Conservation (phyloP, 2,113 vertebrate genomes). For the Nothocercus nigrocapillus region DNA sequence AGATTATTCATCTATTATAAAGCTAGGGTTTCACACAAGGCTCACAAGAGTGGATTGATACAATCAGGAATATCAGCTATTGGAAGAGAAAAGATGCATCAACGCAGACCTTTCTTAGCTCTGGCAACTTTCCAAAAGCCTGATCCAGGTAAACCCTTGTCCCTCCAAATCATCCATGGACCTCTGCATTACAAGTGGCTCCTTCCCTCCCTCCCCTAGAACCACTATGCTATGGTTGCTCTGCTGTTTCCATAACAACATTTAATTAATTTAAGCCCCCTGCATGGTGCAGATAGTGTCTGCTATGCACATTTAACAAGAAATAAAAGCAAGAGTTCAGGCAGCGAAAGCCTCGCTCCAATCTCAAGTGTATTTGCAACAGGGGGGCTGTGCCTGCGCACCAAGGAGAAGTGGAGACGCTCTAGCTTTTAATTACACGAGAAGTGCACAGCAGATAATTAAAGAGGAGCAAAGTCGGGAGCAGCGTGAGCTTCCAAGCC, state of each 20-base stretch:
- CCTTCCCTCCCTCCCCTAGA: not conserved
- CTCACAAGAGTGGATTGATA: not conserved
- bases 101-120: not conserved
- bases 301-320: slow-evolving; percentile 27
- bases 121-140: slow-evolving; percentile 15
- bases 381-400: not conserved
- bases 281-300: slow-evolving; percentile 19
- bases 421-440: slow-evolving; percentile 48
- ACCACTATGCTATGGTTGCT: slow-evolving; percentile 2
- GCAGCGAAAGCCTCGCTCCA: not conserved
- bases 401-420: not conserved
- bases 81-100: not conserved
- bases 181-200: not conserved
- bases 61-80: not conserved
- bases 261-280: slow-evolving; percentile 56
- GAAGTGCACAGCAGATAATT: not conserved
- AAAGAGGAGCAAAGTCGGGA: not conserved
- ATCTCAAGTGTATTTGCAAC: slow-evolving; percentile 21
- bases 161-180: not conserved
- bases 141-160: not conserved
- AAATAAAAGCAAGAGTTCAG: slow-evolving; percentile 52
- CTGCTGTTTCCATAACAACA: slow-evolving; percentile 49
- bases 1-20: not conserved
- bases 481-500: not conserved
- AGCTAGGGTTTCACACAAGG: not conserved